These are phyloP conservation scores for Argyresthia goedartella DNA, from an alignment of 2,888 invertebrate genomes.

Conservation along the genomic window DNA sequence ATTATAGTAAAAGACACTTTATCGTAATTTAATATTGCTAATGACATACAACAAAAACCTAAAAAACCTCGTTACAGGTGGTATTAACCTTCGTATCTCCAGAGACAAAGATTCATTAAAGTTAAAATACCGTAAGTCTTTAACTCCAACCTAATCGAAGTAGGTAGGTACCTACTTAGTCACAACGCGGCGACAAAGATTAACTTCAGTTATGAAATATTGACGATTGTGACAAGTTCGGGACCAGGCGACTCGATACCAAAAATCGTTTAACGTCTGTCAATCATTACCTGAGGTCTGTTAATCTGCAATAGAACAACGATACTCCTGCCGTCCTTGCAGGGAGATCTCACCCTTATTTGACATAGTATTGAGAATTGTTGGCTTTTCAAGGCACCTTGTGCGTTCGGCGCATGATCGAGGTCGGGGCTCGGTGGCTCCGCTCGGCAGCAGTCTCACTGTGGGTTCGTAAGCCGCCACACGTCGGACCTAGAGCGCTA, in stretches of 20 bases:
- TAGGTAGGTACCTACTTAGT: background rate
- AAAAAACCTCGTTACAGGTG: too few relatives aligned
- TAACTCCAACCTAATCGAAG: background rate
- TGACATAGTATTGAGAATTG: background rate
- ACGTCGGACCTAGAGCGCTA: background rate
- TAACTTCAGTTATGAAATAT: too few relatives aligned
- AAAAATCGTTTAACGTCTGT: background rate
- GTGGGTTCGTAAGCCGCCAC: background rate
- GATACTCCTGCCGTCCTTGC: background rate
- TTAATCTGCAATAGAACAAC: background rate
- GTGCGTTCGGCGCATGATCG: background rate
- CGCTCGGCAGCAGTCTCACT: background rate
- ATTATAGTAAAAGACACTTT: too few relatives aligned
- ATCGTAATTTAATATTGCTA: too few relatives aligned
- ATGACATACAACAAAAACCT: too few relatives aligned
- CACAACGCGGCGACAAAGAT: background rate
- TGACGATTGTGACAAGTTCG: too few relatives aligned
- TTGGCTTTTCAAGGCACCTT: background rate
- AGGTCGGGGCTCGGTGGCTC: background rate
- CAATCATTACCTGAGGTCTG: conserved; percentile 1
- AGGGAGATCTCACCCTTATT: background rate
- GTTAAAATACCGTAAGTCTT: background rate
- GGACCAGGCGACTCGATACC: too few relatives aligned
- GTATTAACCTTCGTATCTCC: background rate
- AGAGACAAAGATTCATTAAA: background rate